phyloP scores from a whole-genome alignment of 2,113 vertebrate genomes.

The zebrafish (Danio rerio) region DNA sequence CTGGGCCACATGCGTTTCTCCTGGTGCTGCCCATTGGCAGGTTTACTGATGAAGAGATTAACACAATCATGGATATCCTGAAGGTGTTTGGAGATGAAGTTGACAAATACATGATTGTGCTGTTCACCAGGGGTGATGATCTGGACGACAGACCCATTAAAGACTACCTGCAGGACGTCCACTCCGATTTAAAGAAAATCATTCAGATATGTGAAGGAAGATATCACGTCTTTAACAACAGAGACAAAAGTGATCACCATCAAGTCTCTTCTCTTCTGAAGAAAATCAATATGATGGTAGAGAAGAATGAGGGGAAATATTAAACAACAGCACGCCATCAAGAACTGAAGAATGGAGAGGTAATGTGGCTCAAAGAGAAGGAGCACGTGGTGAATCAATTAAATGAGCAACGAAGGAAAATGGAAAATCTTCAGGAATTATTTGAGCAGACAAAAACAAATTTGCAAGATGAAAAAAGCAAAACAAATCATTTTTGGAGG shows the following conservation, averaged over 20 bases:
- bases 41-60: neutral
- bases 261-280: neutral
- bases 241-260: neutral
- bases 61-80: neutral
- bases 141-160: neutral
- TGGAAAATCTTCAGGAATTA: no score
- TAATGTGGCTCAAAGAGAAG: no score
- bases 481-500: no score
- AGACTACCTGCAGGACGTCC: neutral
- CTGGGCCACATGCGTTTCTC: constrained; percentile 1
- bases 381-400: no score
- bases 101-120: neutral
- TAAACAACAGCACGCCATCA: neutral
- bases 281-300: neutral
- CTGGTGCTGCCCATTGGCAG: neutral
- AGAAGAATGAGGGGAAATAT: neutral
- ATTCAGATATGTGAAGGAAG: neutral
- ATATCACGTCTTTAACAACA: constrained; percentile 25
- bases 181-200: neutral
- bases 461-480: no score
- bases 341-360: no score
- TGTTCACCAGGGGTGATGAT: constrained; percentile 8
- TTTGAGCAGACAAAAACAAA: no score
- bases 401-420: no score
- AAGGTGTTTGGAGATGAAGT: constrained; percentile 20